These are phyloP conservation scores for Corythornis vintsioides DNA, from an alignment of 2,113 vertebrate genomes.

Conservation along the genomic window DNA sequence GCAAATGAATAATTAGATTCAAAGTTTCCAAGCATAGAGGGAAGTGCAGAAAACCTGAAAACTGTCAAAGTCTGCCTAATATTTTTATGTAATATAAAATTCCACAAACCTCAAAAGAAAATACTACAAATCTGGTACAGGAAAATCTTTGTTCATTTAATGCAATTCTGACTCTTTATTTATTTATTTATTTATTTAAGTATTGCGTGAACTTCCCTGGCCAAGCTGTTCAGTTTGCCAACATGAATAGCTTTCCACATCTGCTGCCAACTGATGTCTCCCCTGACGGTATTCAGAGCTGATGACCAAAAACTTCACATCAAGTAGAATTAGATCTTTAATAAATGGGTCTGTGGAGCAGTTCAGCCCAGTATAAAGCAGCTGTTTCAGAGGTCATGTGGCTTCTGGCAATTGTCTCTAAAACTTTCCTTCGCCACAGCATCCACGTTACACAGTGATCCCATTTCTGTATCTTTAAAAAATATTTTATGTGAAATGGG, in stretches of 20 bases:
- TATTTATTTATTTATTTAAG: constrained; percentile 15
- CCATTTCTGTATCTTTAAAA: neutral
- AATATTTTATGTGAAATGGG: neutral
- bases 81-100: neutral
- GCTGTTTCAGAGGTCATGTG: neutral
- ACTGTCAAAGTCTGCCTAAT: neutral
- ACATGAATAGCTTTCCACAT: constrained; percentile 38
- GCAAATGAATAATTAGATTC: neutral
- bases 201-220: neutral
- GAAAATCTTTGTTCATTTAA: constrained; percentile 6
- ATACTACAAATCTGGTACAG: neutral
- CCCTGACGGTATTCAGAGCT: neutral
- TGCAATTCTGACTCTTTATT: neutral
- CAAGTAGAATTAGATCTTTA: constrained; percentile 26
- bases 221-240: constrained; percentile 35
- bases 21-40: neutral
- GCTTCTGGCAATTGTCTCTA: neutral
- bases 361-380: neutral
- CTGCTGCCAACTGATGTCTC: constrained; percentile 58
- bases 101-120: neutral
- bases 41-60: neutral
- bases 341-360: neutral
- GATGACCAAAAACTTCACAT: constrained; percentile 32
- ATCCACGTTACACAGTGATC: neutral
- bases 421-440: neutral